A percentile compares a stretch with the other conserved stretches of the same genome.
Conservation (phyloP, 2,888 invertebrate species). For the Synanthedon formicaeformis region DNA sequence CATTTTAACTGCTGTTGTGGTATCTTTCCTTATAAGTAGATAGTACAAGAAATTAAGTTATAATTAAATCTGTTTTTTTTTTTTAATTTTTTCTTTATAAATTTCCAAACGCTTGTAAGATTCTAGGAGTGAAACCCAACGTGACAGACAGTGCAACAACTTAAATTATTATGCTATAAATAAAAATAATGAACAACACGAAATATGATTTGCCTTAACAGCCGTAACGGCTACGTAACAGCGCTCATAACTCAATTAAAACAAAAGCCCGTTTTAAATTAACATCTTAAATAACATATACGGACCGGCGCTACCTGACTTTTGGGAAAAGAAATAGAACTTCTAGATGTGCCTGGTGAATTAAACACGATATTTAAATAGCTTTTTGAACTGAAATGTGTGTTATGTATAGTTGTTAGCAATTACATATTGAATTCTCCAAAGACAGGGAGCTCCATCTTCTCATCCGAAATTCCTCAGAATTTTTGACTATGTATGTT, state of each 20-base stretch:
- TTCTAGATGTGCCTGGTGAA: constrained; percentile 20
- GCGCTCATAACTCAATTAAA: constrained; percentile 61
- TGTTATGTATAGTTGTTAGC: not conserved
- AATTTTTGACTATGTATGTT: too few relatives aligned
- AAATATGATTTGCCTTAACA: constrained; percentile 31
- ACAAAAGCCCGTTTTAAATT: constrained; percentile 51
- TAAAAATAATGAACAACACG: constrained; percentile 6
- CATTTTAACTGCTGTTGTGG: too few relatives aligned
- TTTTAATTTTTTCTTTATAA: too few relatives aligned
- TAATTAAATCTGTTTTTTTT: too few relatives aligned
- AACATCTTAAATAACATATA: constrained; percentile 48
- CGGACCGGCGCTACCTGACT: constrained; percentile 44
- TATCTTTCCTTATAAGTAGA: too few relatives aligned
- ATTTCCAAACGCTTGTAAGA: too few relatives aligned
- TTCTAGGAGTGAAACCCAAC: too few relatives aligned
- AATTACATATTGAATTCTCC: too few relatives aligned
- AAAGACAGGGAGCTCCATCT: too few relatives aligned
- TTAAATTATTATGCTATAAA: not conserved
- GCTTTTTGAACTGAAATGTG: not conserved
- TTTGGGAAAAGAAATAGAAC: constrained; percentile 13
- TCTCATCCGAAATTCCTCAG: too few relatives aligned
- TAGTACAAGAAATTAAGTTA: too few relatives aligned
- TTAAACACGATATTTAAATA: not conserved
- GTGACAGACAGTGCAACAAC: too few relatives aligned
- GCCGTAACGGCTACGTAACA: constrained; percentile 41